Percentiles rank a stretch among this genome's conserved stretches.
These are phyloP conservation scores for Colius striatus DNA, from an alignment of 2,113 vertebrate species.

Conservation along the genomic window DNA sequence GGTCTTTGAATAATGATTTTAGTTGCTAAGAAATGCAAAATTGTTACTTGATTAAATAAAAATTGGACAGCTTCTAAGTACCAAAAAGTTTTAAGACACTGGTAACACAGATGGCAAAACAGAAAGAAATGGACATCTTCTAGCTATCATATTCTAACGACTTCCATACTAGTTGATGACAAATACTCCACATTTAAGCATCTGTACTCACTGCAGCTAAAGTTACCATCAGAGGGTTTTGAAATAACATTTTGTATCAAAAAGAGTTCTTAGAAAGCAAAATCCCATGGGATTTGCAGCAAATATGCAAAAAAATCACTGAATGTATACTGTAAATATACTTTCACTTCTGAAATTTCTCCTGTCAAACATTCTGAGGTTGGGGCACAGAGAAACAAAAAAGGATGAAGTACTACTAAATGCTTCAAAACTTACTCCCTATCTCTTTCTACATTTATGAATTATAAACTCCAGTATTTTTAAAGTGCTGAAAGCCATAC, in stretches of 20 bases:
- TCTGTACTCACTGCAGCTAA: neutral
- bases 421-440: neutral
- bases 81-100: neutral
- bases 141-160: neutral
- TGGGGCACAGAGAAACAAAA: neutral
- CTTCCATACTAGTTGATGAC: neutral
- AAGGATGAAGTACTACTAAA: neutral
- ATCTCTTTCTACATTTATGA: neutral
- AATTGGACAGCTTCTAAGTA: neutral
- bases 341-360: neutral
- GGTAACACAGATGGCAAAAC: neutral
- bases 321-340: neutral
- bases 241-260: neutral
- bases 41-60: neutral
- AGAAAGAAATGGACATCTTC: neutral
- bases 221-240: neutral
- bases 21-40: neutral
- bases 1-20: neutral
- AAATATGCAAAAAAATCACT: neutral
- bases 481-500: neutral
- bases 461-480: neutral
- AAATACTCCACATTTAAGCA: neutral
- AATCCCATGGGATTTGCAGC: neutral
- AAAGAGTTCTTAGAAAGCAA: neutral
- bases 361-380: neutral